Conservation (phyloP, 1,140 invertebrate species). For the Cydia pomonella region DNA sequence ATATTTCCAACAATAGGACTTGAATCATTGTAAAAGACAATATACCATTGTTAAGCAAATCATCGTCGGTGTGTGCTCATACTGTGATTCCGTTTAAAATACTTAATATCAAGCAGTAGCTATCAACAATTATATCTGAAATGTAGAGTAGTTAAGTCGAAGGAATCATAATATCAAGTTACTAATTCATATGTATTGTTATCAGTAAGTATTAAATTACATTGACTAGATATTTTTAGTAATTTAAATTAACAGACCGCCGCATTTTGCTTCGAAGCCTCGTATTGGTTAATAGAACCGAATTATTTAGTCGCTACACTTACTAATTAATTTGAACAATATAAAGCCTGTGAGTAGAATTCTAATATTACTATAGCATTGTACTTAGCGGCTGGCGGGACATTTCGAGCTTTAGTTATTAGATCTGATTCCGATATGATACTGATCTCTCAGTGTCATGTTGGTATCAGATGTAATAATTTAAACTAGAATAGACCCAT, state of each 20-base stretch:
- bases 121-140: constrained; percentile 16
- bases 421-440: no score
- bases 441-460: no score
- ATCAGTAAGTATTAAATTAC: neutral
- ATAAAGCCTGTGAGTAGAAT: neutral
- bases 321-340: neutral
- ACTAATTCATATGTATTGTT: neutral
- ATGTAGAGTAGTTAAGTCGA: neutral
- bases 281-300: neutral
- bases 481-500: no score
- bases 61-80: neutral
- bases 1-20: constrained; percentile 23
- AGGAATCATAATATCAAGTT: neutral
- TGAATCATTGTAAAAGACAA: neutral
- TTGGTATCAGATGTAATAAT: no score
- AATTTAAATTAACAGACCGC: neutral
- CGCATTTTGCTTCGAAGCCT: neutral
- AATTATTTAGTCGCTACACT: neutral
- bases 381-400: no score
- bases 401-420: no score
- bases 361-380: no score
- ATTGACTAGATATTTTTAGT: neutral
- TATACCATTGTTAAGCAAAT: constrained; percentile 24
- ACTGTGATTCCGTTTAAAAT: neutral
- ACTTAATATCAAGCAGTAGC: neutral